Percentiles rank a stretch among this genome's conserved stretches.
These are phyloP conservation scores for Drosophila cardini DNA, from an alignment of 1,140 invertebrate species.

Conservation along the genomic window DNA sequence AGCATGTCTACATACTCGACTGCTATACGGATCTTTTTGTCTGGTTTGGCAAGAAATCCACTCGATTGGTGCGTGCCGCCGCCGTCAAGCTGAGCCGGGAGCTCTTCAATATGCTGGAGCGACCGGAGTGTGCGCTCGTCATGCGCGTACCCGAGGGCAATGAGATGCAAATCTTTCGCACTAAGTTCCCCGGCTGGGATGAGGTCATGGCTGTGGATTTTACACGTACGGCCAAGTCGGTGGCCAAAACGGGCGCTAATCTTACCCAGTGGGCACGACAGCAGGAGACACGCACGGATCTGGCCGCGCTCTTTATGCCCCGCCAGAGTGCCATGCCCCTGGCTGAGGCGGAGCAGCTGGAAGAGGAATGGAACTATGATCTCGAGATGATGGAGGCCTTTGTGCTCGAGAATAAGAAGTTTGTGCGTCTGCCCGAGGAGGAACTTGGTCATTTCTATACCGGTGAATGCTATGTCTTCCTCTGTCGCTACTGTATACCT, in stretches of 20 bases:
- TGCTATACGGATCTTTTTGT: constrained; percentile 98
- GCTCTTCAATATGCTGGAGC: constrained; percentile 95
- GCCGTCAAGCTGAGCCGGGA: constrained; percentile 98
- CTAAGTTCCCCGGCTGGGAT: constrained; percentile 99
- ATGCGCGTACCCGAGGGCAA: constrained; percentile 95
- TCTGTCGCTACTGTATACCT: constrained; percentile 97
- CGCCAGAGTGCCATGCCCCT: constrained; percentile 94
- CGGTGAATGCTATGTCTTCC: constrained; percentile 98
- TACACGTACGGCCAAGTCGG: constrained; percentile 98
- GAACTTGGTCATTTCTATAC: constrained; percentile 97
- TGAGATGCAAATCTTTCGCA: constrained; percentile 96
- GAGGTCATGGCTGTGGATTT: constrained; percentile 99
- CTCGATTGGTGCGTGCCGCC: constrained; percentile 96
- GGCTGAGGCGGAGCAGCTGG: constrained; percentile 94
- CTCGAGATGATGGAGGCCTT: constrained; percentile 98
- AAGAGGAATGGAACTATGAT: constrained; percentile 98
- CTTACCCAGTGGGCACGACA: constrained; percentile 96
- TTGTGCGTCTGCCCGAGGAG: constrained; percentile 96
- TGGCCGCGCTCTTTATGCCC: constrained; percentile 97
- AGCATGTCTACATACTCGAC: constrained; percentile 99
- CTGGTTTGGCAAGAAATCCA: constrained; percentile 99
- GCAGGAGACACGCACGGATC: constrained; percentile 95
- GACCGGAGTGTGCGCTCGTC: constrained; percentile 95
- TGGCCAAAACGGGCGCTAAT: constrained; percentile 97
- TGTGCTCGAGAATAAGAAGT: constrained; percentile 98